These are phyloP conservation scores for Tenthredo distinguenda DNA, from an alignment of 2,888 invertebrate genomes.

Conservation along the genomic window DNA sequence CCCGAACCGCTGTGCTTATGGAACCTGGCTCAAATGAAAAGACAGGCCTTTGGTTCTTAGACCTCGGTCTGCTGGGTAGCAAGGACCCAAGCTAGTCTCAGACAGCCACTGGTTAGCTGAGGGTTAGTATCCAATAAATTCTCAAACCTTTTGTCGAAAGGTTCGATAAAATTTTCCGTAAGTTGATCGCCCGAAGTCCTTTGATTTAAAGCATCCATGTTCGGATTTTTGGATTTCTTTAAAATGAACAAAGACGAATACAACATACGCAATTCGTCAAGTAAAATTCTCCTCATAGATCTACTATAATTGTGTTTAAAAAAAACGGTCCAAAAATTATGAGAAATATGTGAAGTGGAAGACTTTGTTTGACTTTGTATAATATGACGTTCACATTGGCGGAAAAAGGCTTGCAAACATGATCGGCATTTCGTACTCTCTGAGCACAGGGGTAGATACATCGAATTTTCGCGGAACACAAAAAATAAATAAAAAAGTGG, in stretches of 20 bases:
- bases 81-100: not conserved
- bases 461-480: not conserved
- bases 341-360: not conserved
- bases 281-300: not conserved
- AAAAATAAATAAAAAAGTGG: not conserved
- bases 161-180: not conserved
- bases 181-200: not conserved
- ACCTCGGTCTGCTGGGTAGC: not conserved
- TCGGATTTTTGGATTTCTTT: not conserved
- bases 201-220: not conserved
- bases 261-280: not conserved
- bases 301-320: not conserved
- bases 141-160: not conserved
- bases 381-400: not conserved
- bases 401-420: not conserved
- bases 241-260: not conserved
- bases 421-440: not conserved
- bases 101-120: not conserved
- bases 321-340: not conserved
- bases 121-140: not conserved
- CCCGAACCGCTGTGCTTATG: not conserved
- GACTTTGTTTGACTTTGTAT: not conserved
- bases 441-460: not conserved
- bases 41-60: not conserved
- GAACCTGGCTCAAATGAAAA: not conserved